Base-by-base conservation (phyloP, 2,113 vertebrate species). In the Butorides virescens region DNA sequence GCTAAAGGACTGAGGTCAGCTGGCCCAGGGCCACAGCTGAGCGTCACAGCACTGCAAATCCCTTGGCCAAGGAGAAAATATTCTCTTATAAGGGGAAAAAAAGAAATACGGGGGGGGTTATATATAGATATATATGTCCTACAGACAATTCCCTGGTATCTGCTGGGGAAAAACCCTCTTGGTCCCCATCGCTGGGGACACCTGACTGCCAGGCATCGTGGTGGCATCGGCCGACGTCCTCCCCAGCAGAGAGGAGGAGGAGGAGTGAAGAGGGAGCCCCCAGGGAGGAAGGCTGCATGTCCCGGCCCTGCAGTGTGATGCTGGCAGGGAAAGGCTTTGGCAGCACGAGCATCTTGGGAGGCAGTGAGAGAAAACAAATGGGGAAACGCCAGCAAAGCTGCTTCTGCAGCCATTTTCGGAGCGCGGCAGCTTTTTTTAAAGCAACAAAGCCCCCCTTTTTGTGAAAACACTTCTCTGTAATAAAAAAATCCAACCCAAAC, bases 201-300 rank as follows among this genome's bases (percentile, higher is more conserved):
- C 12, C 8, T 1, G 7, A 14, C 46, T 62, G 37, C 61, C 50
- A 8, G 46, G 42, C 39, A 50, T 39, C 2, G 0, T 2, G 29
- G 77, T 42, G n/a, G 52, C 56, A 47, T 5, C 14, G 0, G 15
- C 18, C 6, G 1, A 55, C 2, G 2, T 17, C 59, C 13, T 36
- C 29, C 15, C 15, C 3, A 1, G 50, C 25, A 36, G 63, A 59
- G 46, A n/a, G 42, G 42, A 44, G 47, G 32, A 56, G 59, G 14
- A 15, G 47, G 49, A 71, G 58, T 0, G 1, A n/a, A 49, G 42
- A 0, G 6, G 56, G 55, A 91, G 36, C 19, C 67, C 37, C 39
- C 0, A 1, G 34, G 52, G 58, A 46, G 13, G 47, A 15, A 39
- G 20, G 23, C 53, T 36, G 62, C 0, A 0, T 63, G 78, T 36